Conservation (phyloP, 2,113 vertebrate species). For the Chlamydotis undulata region DNA sequence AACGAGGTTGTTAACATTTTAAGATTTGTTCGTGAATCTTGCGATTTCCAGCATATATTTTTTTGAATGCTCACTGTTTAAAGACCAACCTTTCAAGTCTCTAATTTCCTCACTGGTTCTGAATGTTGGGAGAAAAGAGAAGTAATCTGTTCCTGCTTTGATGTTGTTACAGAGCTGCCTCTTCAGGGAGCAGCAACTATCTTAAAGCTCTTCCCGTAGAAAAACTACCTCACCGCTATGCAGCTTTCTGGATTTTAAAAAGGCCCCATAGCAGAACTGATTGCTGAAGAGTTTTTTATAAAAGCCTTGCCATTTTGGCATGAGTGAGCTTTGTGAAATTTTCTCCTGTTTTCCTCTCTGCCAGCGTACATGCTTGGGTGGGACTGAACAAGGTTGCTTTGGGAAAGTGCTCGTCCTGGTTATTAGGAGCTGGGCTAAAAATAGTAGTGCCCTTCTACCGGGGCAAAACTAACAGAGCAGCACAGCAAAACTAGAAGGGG, state of each 20-base stretch:
- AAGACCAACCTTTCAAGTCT: conserved; percentile 29
- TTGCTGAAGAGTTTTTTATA: neutral
- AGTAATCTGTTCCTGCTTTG: conserved; percentile 13
- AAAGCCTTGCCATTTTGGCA: neutral
- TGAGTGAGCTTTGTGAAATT: neutral
- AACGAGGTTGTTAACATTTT: neutral
- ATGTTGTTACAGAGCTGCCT: conserved; percentile 34
- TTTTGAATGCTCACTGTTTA: neutral
- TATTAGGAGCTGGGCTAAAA: neutral
- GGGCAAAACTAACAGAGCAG: neutral
- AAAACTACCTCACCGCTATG: neutral
- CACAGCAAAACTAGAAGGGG: neutral
- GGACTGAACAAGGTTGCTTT: neutral
- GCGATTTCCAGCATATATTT: neutral
- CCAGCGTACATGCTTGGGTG: neutral
- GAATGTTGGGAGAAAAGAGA: conserved; percentile 17
- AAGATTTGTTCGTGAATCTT: neutral
- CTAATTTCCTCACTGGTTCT: conserved; percentile 41
- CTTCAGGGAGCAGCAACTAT: conserved; percentile 35
- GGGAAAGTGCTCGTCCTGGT: neutral
- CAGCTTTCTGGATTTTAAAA: neutral
- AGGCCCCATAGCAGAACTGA: neutral
- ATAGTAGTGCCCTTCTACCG: neutral
- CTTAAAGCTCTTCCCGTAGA: conserved; percentile 23
- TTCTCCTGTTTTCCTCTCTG: neutral